Conservation (phyloP, 2,888 invertebrate species). For the Phengaris alcon region DNA sequence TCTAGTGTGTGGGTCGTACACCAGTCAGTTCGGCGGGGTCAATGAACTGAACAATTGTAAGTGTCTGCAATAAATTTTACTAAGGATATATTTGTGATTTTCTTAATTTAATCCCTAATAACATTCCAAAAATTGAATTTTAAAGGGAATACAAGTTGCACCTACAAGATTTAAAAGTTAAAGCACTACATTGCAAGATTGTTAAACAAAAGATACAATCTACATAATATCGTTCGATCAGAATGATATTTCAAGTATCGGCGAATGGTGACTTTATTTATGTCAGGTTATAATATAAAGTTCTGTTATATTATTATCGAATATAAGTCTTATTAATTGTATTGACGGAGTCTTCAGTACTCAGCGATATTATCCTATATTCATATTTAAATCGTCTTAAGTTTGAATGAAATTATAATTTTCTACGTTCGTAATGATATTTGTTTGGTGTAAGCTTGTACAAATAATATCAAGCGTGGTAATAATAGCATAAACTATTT, state of each 20-base stretch:
- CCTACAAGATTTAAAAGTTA: background rate
- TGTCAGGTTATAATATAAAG: too few species aligned
- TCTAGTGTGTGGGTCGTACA: conserved; percentile 60
- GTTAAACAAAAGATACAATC: too few species aligned
- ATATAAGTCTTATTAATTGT: too few species aligned
- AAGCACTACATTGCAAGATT: too few species aligned
- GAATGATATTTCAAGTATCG: too few species aligned
- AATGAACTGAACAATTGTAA: conserved; percentile 65
- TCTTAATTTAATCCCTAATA: background rate
- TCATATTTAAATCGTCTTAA: too few species aligned
- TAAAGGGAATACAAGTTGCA: background rate
- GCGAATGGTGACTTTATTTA: too few species aligned
- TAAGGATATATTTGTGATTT: conserved; percentile 51
- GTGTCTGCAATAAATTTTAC: conserved; percentile 77
- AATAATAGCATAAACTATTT: conserved; percentile 11
- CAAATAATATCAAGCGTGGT: background rate
- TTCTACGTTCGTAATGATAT: background rate
- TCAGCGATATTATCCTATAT: too few species aligned
- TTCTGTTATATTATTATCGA: too few species aligned
- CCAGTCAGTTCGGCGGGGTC: conserved; percentile 69
- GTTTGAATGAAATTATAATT: background rate
- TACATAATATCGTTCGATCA: too few species aligned
- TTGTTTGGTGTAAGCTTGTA: background rate
- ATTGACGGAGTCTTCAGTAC: too few species aligned
- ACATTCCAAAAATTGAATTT: background rate